Evolutionary conservation across 2,113 vertebrate species (phyloP), one percentile per base, ranked within the genome.

Genomic region (Ptilonorhynchus violaceus): DNA sequence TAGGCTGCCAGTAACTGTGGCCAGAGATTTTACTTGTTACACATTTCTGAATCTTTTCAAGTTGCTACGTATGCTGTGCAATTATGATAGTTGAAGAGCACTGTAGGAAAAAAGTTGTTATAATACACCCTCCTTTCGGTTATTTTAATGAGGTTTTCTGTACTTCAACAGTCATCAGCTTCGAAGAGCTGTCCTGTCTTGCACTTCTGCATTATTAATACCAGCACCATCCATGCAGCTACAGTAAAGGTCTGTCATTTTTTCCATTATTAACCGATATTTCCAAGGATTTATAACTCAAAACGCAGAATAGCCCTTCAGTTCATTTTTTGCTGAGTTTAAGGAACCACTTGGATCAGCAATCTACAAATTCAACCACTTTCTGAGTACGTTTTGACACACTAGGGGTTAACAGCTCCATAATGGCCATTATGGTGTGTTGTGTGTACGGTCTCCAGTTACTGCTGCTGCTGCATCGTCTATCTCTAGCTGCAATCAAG

Each of bases 71-170:
- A 42, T 59, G 35, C 80, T 47, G 1, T 64, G 46, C 8, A 55
- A 88, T 93, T 88, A 95, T 77, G 86, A 89, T 75, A 84, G 93
- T 58, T 75, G 94, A 92, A 96, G 92, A 81, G 77, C 81, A 58
- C 44, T 28, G 41, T 75, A 76, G 74, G 76, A 87, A 89, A 68
- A 89, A 85, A 53, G 39, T 62, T 88, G 55, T 63, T 88, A 37
- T 92, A 72, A 83, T 70, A 75, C 64, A 91, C 74, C 39, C 70
- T 95, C 75, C 82, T 97, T 97, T 83, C 94, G 88, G 92, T 96
- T 63, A 89, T 86, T 96, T 85, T 91, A 92, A 97, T 96, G 96
- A 96, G 68, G 25, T 96, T 96, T 96, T 96, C 81, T 96, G 49
- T 64, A 60, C 55, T 95, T 85, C 68, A 96, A 47, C 75, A 75